A percentile compares a stretch with the other conserved stretches of the same genome.
Conservation (phyloP, 2,113 vertebrate genomes). For the Amia ocellicauda region DNA sequence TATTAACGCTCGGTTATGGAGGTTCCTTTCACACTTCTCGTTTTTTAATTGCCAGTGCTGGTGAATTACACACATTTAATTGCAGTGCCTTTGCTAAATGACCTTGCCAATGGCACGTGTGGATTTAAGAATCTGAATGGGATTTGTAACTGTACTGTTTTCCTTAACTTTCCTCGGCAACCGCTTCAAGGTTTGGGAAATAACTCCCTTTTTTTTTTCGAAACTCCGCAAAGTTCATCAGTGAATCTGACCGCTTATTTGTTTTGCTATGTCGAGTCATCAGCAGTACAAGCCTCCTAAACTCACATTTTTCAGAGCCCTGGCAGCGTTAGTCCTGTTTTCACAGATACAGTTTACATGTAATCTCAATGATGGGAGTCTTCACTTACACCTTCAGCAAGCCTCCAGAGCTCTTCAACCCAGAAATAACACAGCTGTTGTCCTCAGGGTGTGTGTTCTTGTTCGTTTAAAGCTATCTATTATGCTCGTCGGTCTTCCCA, state of each 20-base stretch:
- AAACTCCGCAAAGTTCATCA: too few species aligned
- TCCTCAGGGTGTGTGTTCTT: slow-evolving; percentile 65
- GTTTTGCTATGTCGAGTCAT: slow-evolving; percentile 7
- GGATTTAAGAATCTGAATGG: too few species aligned
- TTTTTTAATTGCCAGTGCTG: background rate
- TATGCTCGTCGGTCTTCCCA: slow-evolving; percentile 57
- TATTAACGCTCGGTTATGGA: too few species aligned
- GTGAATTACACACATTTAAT: background rate
- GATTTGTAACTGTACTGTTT: background rate
- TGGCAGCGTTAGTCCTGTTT: background rate
- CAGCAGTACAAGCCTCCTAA: background rate
- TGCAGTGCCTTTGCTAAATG: too few species aligned
- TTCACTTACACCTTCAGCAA: slow-evolving; percentile 40
- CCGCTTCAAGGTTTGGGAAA: too few species aligned
- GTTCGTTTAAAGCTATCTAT: slow-evolving; percentile 59
- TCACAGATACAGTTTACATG: slow-evolving; percentile 5
- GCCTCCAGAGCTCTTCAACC: slow-evolving; percentile 57
- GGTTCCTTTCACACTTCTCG: background rate
- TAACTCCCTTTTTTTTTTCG: too few species aligned
- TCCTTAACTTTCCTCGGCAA: too few species aligned
- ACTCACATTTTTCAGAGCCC: background rate
- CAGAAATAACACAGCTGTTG: slow-evolving; percentile 70
- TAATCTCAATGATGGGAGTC: background rate
- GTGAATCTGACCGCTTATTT: background rate
- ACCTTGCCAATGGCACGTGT: too few species aligned